Evolutionary conservation across 2,888 invertebrate genomes (phyloP), one percentile per base, ranked within the genome.

Genomic region (Loripinus fragilis): DNA sequence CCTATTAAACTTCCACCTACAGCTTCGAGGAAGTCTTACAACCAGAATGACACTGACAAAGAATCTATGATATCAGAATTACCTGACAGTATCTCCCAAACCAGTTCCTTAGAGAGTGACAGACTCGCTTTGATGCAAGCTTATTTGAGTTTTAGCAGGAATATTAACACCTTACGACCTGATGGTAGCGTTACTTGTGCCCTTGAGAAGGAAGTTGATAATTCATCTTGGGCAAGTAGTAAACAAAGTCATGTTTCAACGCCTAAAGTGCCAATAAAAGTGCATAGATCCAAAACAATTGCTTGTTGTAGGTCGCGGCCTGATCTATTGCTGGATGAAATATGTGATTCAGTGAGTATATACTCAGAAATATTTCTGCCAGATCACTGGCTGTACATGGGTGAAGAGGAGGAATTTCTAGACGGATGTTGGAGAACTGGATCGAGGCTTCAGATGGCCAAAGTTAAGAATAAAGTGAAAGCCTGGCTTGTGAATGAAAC

Each of bases 351-450:
- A 20, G 45, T 77, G 3, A 71, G 71, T 45, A 48, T 78, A 1
- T 78, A 80, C 66, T 75, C 83, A 0, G 80, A 75, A 20, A 35
- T 78, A 17, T 83, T 83, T 65, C 78, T 68, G 2, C 83, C 83
- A 0, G 78, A 74, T 2, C 52, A 78, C 20, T 83, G 83, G 83
- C 23, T 83, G 5, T 80, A 71, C 52, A 60, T 68, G 12, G 76
- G 71, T 60, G 68, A 72, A 8, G 80, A 76, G 15, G 68, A 68
- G 10, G 25, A 52, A 0, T 70, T 52, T 8, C 2, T 79, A 5
- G 75, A 83, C 3, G 35, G 71, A 17, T 52, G 74, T 10, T 83
- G 83, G 83, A 68, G 73, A 10, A 60, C 65, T 12, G 78, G 78
- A 7, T 25, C 73, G 5, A 67, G 42, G 20, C 33, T 60, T 60